Base-by-base conservation (phyloP, 2,888 invertebrate genomes). In the Tenthredo mesomela region DNA sequence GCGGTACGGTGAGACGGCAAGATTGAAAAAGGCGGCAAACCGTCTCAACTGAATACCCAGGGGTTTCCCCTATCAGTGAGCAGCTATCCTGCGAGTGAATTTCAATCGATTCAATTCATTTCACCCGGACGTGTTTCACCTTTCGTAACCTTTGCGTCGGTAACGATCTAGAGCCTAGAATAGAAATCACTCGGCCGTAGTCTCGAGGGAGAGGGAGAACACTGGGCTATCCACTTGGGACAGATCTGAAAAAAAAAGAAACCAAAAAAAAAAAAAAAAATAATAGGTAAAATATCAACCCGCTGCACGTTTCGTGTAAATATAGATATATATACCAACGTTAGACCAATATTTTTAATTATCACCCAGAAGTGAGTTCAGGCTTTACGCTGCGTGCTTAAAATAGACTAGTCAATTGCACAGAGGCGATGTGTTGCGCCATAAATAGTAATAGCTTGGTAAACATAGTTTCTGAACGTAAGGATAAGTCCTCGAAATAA, bases 91-190 rank as follows among this genome's bases (percentile, higher is more conserved):
- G 80, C 80, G 80, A 80, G 58, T 80, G 80, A 80, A 80, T 80
- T 80, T 80, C 80, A 80, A 80, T 80, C 80, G 80, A 80, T 80
- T 80, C 80, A 61, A 80, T 80, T 80, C 80, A 80, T 80, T 80
- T 80, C 61, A 80, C 80, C 80, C 80, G 80, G 80, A 80, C 80
- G 80, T 80, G 80, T 80, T 80, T 80, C 80, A 80, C 80, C 80
- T 80, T 80, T 80, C 61, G 61, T 61, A 80, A 80, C 80, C 80
- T 80, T 80, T 80, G 80, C 80, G 58, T 80, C 58, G 80, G 80
- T 80, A 80, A 80, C 80, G 80, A 80, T 80, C 80, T 80, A 80
- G 80, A 80, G 80, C 61, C 80, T 80, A 80, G 80, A 80, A 80
- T 80, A 80, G 80, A 80, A 80, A 80, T 80, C 80, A 80, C 58